Base-by-base conservation (phyloP, 2,113 vertebrate genomes). In the Bubo scandiacus region DNA sequence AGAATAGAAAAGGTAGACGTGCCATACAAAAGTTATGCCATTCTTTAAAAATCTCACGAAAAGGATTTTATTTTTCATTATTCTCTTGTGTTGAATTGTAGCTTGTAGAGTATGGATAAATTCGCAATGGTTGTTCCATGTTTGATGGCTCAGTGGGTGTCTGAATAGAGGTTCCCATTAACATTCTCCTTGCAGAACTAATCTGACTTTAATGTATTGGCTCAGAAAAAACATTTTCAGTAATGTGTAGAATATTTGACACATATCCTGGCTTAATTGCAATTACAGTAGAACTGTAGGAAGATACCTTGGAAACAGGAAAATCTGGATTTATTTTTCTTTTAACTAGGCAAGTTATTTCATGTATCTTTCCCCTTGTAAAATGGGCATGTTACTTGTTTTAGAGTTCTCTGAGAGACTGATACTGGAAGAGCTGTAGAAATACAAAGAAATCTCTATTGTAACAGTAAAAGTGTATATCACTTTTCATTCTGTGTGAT, bases 291-390 rank as follows among this genome's bases (percentile, higher is more conserved):
- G 34, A 74, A 62, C 36, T 57, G 16, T 77, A 61, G 73, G 42
- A 80, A 82, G 54, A 54, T 73, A 36, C 19, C 49, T 49, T 65
- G 36, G 51, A 62, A 95, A 91, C 78, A 86, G 67, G 93, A 89
- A 92, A 92, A 54, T 75, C 81, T 94, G 57, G 45, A 83, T 92
- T 83, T 88, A 43, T 61, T 92, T 92, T 94, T 72, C 61, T 80
- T 84, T 36, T 45, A 75, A 25, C 66, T 49, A 43, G 78, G 43
- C 77, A 85, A 80, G 74, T 90, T 80, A 58, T 71, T 85, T 95
- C 77, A 84, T 63, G n/a, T 57, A 63, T 34, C 25, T 79, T 86
- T 75, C 17, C 34, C 42, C 27, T 38, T 54, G 23, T 72, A 17
- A 87, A 67, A 89, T 17, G 38, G 15, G 25, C 20, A 21, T 14